Conservation (phyloP, 2,888 invertebrate genomes). For the Caenorhabditis sulstoni region DNA sequence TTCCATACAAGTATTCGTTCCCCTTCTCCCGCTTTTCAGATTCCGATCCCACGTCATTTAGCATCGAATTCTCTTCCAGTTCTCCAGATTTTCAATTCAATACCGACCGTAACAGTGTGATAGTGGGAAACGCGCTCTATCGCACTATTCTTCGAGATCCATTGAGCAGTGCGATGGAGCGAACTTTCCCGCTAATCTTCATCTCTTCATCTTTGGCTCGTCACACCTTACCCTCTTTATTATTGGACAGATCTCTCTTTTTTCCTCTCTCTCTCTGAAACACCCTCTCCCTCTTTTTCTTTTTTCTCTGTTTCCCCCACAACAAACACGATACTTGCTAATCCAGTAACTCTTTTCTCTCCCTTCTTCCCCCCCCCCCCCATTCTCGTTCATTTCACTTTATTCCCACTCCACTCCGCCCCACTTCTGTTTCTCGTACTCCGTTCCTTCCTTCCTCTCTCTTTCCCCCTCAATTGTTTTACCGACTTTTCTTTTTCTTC, state of each 20-base stretch:
- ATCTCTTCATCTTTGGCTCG: not conserved
- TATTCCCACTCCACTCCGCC: too few species aligned
- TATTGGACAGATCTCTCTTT: conserved; percentile 1
- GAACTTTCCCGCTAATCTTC: too few species aligned
- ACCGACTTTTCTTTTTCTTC: too few species aligned
- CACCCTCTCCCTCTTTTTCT: too few species aligned
- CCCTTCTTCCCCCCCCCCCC: not conserved
- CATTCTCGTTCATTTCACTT: too few species aligned
- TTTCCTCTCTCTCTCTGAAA: not conserved
- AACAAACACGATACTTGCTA: not conserved
- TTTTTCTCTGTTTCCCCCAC: not conserved
- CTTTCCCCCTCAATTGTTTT: not conserved
- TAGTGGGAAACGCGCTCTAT: too few species aligned
- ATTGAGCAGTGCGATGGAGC: too few species aligned
- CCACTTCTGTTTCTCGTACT: too few species aligned
- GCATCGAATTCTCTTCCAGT: not conserved
- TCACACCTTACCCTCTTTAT: not conserved
- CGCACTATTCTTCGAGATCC: too few species aligned
- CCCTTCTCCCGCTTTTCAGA: not conserved
- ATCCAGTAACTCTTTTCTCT: conserved; percentile 8
- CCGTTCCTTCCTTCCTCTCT: not conserved
- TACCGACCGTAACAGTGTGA: too few species aligned
- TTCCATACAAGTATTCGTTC: not conserved
- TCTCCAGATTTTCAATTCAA: not conserved
- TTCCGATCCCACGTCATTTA: too few species aligned